phyloP scores from a whole-genome alignment of 2,113 vertebrate species.

The Microcebus tavaratra region DNA sequence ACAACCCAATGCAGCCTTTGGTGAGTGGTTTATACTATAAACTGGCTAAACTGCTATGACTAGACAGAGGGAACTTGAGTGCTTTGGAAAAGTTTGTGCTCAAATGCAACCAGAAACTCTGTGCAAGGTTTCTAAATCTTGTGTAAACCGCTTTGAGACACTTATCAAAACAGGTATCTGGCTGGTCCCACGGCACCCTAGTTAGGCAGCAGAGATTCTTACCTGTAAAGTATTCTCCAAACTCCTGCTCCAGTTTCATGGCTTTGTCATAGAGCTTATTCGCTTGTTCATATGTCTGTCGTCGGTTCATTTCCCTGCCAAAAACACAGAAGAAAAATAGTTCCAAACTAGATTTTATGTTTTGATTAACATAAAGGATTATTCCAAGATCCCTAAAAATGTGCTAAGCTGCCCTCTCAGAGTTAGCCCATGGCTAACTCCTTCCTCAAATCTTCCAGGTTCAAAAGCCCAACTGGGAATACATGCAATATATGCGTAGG shows the following conservation, averaged over 20 bases:
- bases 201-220: conserved; percentile 25
- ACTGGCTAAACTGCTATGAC: neutral
- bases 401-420: neutral
- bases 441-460: neutral
- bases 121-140: neutral
- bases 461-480: neutral
- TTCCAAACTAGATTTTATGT: neutral
- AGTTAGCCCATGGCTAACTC: neutral
- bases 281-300: conserved; percentile 98
- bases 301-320: conserved; percentile 98
- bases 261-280: conserved; percentile 99
- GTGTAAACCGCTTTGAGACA: neutral
- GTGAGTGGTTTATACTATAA: neutral
- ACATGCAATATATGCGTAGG: accelerated
- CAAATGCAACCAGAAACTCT: neutral
- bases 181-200: neutral
- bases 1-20: neutral
- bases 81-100: neutral
- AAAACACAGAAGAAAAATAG: neutral
- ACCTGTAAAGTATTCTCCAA: conserved; percentile 99
- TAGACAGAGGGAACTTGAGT: neutral
- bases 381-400: neutral
- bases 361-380: neutral
- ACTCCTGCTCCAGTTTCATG: conserved; percentile 98
- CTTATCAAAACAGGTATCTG: neutral